These are phyloP conservation scores for Drosophila neutralis DNA, from an alignment of 2,888 invertebrate genomes.

Conservation along the genomic window DNA sequence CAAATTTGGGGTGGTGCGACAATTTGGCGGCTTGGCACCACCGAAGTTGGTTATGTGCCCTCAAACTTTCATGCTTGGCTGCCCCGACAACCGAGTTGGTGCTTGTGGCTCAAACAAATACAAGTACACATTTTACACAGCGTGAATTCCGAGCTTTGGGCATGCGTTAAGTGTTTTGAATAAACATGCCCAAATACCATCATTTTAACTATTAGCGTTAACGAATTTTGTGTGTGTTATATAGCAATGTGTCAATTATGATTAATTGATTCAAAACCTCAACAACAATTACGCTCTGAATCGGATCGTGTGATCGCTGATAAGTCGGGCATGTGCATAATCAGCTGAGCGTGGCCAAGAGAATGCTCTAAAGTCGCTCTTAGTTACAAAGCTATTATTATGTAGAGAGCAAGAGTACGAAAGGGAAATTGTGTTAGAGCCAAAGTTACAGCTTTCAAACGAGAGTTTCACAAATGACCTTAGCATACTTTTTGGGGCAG, in stretches of 20 bases:
- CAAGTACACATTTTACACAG: constrained; percentile 13
- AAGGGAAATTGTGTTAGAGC: neutral
- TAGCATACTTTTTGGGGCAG: constrained; percentile 77
- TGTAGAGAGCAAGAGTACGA: neutral
- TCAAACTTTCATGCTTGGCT: constrained; percentile 82
- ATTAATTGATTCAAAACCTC: neutral
- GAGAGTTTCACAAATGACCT: neutral
- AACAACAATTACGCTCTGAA: constrained; percentile 30
- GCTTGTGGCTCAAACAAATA: constrained; percentile 39
- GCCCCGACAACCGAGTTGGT: constrained; percentile 33
- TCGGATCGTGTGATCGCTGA: constrained; percentile 51
- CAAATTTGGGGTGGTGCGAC: constrained; percentile 30
- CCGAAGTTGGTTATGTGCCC: constrained; percentile 59
- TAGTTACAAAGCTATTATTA: neutral
- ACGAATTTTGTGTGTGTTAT: constrained; percentile 43
- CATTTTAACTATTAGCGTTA: constrained; percentile 36
- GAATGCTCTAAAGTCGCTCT: neutral
- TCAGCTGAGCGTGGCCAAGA: constrained; percentile 44
- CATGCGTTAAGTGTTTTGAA: constrained; percentile 72
- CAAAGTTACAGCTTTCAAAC: too few relatives aligned
- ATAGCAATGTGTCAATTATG: constrained; percentile 24
- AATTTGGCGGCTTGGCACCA: constrained; percentile 48
- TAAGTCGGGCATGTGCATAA: constrained; percentile 45
- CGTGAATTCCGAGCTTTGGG: constrained; percentile 50
- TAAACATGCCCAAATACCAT: constrained; percentile 51